Evolutionary conservation across 2,797 vertebrate genomes (phyloP).

Genomic region (Luscinia luscinia): DNA sequence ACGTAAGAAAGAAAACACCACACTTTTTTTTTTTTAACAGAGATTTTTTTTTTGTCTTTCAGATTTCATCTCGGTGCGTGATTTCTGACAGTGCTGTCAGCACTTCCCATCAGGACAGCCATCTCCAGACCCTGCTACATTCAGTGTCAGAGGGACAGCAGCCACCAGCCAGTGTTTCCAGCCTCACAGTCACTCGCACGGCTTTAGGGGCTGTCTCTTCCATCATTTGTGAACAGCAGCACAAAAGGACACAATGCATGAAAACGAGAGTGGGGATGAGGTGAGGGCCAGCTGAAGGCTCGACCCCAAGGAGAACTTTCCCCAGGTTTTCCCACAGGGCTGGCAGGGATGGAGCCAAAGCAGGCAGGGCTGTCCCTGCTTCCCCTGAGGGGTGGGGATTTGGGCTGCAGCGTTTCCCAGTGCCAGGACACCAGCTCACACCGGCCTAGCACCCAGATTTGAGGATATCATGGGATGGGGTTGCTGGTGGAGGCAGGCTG

Average conservation of each 20-base stretch:
- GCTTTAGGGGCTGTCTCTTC: constrained; percentile 10
- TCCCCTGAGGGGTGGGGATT: fast-evolving
- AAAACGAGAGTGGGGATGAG: constrained; percentile 44
- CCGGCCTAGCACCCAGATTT: not conserved
- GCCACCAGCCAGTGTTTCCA: not conserved
- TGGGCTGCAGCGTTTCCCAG: not conserved
- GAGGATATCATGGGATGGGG: not conserved
- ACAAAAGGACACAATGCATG: constrained; percentile 68
- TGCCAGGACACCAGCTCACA: not conserved
- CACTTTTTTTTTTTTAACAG: not conserved
- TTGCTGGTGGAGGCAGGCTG: not conserved
- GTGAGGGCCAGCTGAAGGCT: not conserved
- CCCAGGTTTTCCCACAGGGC: not conserved
- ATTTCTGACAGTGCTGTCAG: constrained; percentile 50
- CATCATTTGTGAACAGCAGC: constrained; percentile 66
- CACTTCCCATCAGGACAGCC: constrained; percentile 24
- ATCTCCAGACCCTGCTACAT: constrained; percentile 42
- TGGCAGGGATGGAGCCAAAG: not conserved
- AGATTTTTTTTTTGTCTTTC: not conserved
- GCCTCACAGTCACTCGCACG: not conserved
- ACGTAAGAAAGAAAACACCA: constrained; percentile 14
- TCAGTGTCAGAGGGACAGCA: constrained; percentile 32
- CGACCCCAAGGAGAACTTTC: not conserved
- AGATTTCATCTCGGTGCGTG: constrained; percentile 55
- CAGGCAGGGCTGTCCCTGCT: not conserved